Evolutionary conservation across 37 sponge, comb jelly and placozoan species (phyloP), one percentile per base, ranked within the genome.

Genomic region (Amphimedon queenslandica): DNA sequence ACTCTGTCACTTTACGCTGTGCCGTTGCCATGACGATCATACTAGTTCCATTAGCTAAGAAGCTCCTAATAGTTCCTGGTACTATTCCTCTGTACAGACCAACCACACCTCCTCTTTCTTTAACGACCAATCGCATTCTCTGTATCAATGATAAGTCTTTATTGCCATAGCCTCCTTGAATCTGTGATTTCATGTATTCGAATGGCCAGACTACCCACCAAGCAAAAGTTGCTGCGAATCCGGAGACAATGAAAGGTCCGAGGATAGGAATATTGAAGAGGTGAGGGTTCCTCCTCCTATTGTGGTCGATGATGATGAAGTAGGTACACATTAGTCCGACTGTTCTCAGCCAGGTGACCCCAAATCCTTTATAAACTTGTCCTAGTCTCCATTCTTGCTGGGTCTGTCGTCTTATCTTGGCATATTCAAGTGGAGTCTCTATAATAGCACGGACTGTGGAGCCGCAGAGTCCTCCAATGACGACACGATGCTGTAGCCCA

Each of bases 151-250:
- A 68, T 40, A 38, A 38, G 32, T 90, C 70, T 65, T 82, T 74
- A n/a, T n/a, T n/a, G 2, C 94, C 94, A 61, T 93, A 93, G 57
- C 70, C 67, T 0, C 89, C 87, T 74, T 98, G 99, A 0, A 93
- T 87, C 66, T 98, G 99, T 0, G 94, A 94, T 69, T 98, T 98
- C 99, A 98, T 98, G 69, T 93, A 83, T 70, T 98, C 99, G n/a
- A 98, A 74, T 3, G 99, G 99, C 99, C 99, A 98, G 20, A 98
- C 90, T 43, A 98, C 75, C 99, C 99, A 98, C 99, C 99, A 98
- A 23, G 81, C 92, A 11, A 89, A 3, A n/a, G 96, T 96, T 4
- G 96, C 92, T 0, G 96, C 90, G 0, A 82, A 42, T 2, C 98
- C 98, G 0, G 99, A 93, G 38, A 87, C 67, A 23, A 98, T 69